phyloP scores from a whole-genome alignment of 1,140 invertebrate species.

The Steinernema feltiae region DNA sequence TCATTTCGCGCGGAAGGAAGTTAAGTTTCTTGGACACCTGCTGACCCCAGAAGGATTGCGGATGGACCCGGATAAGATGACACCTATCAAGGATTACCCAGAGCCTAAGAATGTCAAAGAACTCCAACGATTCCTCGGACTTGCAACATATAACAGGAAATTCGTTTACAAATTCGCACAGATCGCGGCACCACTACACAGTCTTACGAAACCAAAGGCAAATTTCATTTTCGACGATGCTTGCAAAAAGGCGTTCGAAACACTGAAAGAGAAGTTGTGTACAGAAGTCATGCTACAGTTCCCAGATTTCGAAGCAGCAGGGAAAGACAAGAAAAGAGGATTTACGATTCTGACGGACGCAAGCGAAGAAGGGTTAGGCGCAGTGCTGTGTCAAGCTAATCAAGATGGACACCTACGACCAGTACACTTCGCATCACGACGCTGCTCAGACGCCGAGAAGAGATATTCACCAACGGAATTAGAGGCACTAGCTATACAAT shows the following conservation, averaged over 20 bases:
- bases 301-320: slow-evolving; percentile 12
- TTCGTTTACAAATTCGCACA: slow-evolving; percentile 44
- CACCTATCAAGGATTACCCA: slow-evolving; percentile 47
- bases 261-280: not conserved
- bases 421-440: not conserved
- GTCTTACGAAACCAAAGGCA: slow-evolving; percentile 30
- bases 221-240: slow-evolving; percentile 14
- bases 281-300: slow-evolving; percentile 5
- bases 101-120: slow-evolving; percentile 44
- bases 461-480: slow-evolving; percentile 1
- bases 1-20: slow-evolving; percentile 25
- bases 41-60: slow-evolving; percentile 42
- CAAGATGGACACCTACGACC: not conserved
- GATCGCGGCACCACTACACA: slow-evolving; percentile 31
- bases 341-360: slow-evolving; percentile 21
- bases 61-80: slow-evolving; percentile 46
- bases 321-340: not conserved
- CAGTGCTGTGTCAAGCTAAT: not conserved
- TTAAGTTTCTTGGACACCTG: slow-evolving; percentile 49
- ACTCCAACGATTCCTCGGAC: slow-evolving; percentile 51
- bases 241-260: not conserved
- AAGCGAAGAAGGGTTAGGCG: slow-evolving; percentile 10
- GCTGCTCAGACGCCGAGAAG: not conserved
- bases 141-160: slow-evolving; percentile 49
- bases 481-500: slow-evolving; percentile 20